These are phyloP conservation scores for Chrysomela aeneicollis DNA, from an alignment of 2,888 invertebrate genomes.

Conservation along the genomic window DNA sequence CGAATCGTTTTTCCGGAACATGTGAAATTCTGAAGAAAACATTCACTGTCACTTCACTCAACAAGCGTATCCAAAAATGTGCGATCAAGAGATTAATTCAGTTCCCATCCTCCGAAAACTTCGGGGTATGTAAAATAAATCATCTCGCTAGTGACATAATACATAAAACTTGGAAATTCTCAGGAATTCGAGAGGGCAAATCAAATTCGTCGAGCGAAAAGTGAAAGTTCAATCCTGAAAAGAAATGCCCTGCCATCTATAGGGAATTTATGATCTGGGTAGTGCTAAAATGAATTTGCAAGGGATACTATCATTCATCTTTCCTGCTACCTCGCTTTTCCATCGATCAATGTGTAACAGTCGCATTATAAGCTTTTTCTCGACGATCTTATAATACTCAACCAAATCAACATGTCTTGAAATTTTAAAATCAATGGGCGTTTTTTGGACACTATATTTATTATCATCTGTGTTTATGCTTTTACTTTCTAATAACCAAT, in stretches of 20 bases:
- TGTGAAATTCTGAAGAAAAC: not conserved
- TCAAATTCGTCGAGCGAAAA: constrained; percentile 49
- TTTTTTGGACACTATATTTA: too few relatives aligned
- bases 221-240: constrained; percentile 50
- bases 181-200: constrained; percentile 45
- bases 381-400: too few relatives aligned
- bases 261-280: constrained; percentile 49
- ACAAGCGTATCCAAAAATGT: not conserved
- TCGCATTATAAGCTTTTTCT: constrained; percentile 48
- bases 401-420: too few relatives aligned
- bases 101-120: not conserved
- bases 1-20: not conserved
- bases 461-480: too few relatives aligned
- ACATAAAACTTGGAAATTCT: constrained; percentile 12
- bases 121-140: not conserved
- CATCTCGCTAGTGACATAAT: constrained; percentile 8
- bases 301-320: constrained; percentile 50
- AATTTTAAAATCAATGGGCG: too few relatives aligned
- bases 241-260: constrained; percentile 48
- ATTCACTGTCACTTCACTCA: not conserved
- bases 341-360: constrained; percentile 52
- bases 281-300: constrained; percentile 48
- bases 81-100: not conserved
- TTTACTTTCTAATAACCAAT: too few relatives aligned
- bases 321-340: constrained; percentile 44